Percentiles rank a stretch among this genome's conserved stretches.
Evolutionary conservation across 2,797 vertebrate genomes (phyloP).

Genomic region (Amphiprion clarkii): DNA sequence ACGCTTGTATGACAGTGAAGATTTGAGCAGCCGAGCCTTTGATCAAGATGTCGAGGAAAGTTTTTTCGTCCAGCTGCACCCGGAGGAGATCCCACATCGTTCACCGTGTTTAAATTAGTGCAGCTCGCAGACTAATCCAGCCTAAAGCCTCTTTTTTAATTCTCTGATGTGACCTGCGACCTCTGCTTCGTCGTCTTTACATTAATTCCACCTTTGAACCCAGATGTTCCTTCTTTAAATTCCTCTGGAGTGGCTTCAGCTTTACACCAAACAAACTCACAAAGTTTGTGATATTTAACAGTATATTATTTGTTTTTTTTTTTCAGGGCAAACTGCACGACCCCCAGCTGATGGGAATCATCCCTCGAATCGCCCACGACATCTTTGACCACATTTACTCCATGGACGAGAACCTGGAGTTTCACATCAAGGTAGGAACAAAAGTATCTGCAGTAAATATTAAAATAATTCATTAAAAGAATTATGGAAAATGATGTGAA

Average conservation of each 20-base stretch:
- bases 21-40: background rate
- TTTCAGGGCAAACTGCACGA: conserved; percentile 93
- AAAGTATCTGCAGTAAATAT: too few relatives aligned
- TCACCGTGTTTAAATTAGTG: background rate
- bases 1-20: background rate
- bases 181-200: background rate
- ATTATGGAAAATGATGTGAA: too few relatives aligned
- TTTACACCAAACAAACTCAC: too few relatives aligned
- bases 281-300: background rate
- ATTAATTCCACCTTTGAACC: conserved; percentile 7
- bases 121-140: conserved; percentile 4
- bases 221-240: background rate
- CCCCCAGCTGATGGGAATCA: conserved; percentile 94
- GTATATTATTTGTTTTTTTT: too few relatives aligned
- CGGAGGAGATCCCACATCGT: background rate
- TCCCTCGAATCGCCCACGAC: conserved; percentile 93
- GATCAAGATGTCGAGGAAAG: too few relatives aligned
- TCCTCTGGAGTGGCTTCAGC: too few relatives aligned
- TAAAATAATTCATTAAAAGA: too few relatives aligned
- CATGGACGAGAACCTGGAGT: conserved; percentile 97
- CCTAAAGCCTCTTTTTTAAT: conserved; percentile 22
- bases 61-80: too few relatives aligned
- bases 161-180: conserved; percentile 15
- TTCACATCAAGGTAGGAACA: conserved; percentile 92
- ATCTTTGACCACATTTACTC: conserved; percentile 98